phyloP scores from a whole-genome alignment of 92 coral and sea anemone species.

The Parazoanthus darwini region DNA sequence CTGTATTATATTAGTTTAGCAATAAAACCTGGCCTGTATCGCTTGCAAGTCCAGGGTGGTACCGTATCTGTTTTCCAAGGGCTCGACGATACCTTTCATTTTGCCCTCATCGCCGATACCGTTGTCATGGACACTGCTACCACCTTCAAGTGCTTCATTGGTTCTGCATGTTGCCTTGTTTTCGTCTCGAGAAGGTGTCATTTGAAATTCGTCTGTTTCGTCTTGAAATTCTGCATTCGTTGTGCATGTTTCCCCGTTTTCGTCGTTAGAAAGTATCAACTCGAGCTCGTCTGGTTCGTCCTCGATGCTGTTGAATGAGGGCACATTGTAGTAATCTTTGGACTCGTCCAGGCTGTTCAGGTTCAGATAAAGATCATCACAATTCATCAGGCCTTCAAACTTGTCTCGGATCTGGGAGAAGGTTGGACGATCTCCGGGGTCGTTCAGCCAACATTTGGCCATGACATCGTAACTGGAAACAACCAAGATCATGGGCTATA shows the following conservation, averaged over 20 bases:
- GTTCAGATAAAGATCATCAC: slow-evolving; percentile 70
- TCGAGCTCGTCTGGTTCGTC: slow-evolving; percentile 40
- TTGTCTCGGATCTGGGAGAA: slow-evolving; percentile 56
- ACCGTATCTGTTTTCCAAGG: background rate
- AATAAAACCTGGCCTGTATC: background rate
- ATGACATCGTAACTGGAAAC: slow-evolving; percentile 62
- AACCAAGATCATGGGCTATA: background rate
- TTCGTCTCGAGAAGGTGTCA: background rate
- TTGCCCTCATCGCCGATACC: background rate
- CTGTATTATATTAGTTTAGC: background rate
- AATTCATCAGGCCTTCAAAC: slow-evolving; percentile 70
- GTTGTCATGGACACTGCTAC: background rate
- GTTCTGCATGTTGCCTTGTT: background rate
- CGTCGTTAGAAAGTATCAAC: background rate
- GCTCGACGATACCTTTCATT: background rate
- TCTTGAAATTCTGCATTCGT: background rate
- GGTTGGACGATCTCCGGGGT: slow-evolving; percentile 66
- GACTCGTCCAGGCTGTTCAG: slow-evolving; percentile 71
- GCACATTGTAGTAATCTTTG: slow-evolving; percentile 74
- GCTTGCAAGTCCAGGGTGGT: background rate
- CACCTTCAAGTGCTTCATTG: background rate
- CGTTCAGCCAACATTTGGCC: slow-evolving; percentile 66
- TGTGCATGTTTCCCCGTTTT: background rate
- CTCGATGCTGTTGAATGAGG: slow-evolving; percentile 70
- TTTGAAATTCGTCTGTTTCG: background rate